These are phyloP conservation scores for Budorcas taxicolor DNA, from an alignment of 2,113 vertebrate species.

Conservation along the genomic window DNA sequence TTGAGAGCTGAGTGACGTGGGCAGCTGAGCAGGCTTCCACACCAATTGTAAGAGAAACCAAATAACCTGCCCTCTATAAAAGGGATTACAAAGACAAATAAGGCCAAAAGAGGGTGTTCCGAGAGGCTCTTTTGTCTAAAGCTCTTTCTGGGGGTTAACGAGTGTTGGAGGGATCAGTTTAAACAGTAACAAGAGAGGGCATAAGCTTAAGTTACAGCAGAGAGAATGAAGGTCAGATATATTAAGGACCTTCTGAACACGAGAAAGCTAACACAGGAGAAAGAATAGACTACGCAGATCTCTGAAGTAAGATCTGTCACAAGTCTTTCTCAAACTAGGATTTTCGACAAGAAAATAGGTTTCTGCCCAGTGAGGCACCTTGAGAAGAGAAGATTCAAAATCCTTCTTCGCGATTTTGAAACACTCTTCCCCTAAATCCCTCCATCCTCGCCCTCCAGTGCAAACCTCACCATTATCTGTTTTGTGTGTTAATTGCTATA, in stretches of 20 bases:
- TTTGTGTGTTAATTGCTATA: not conserved
- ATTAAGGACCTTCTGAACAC: not conserved
- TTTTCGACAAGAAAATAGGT: not conserved
- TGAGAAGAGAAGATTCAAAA: not conserved
- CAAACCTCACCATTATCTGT: not conserved
- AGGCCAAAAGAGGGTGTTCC: not conserved
- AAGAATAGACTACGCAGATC: not conserved
- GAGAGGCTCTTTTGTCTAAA: not conserved
- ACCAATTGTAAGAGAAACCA: not conserved
- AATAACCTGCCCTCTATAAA: not conserved
- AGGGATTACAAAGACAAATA: not conserved
- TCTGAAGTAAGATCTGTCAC: not conserved
- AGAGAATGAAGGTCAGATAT: not conserved
- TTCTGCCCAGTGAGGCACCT: not conserved
- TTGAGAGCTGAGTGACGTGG: conserved; percentile 25
- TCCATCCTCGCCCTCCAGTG: not conserved
- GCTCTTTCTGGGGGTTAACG: not conserved
- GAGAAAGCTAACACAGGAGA: not conserved
- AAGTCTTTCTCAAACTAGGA: not conserved
- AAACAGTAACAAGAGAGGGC: not conserved
- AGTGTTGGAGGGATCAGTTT: not conserved
- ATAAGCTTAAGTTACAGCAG: not conserved
- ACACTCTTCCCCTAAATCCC: not conserved
- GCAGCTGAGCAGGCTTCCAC: conserved; percentile 39
- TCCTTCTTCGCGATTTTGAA: not conserved